Conservation (phyloP, 1,140 invertebrate species). For the Plutomurus gul region DNA sequence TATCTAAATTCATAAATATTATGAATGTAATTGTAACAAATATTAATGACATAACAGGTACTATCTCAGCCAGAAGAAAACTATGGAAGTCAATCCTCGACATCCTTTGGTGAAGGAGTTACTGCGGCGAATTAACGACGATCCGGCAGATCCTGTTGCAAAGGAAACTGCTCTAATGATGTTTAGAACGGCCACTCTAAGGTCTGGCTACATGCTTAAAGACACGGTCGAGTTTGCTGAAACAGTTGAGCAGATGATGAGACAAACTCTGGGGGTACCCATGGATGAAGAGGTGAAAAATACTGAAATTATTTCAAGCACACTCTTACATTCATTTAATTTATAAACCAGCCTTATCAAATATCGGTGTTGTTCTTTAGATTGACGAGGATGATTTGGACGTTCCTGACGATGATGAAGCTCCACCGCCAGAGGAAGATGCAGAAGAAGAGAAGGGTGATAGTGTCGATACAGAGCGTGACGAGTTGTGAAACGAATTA, state of each 20-base stretch:
- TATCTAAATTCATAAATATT: too few species aligned
- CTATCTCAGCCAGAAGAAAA: constrained; percentile 96
- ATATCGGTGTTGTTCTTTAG: neutral
- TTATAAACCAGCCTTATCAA: neutral
- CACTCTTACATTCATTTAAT: constrained; percentile 24
- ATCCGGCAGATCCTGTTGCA: constrained; percentile 77
- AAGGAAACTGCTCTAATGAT: constrained; percentile 88
- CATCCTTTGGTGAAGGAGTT: constrained; percentile 95
- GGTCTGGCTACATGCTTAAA: constrained; percentile 85
- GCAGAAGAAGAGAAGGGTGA: constrained; percentile 52
- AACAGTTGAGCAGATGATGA: constrained; percentile 84
- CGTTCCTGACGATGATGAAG: constrained; percentile 52
- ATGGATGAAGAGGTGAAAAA: constrained; percentile 71
- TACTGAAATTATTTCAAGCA: constrained; percentile 60
- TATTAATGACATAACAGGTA: constrained; percentile 65
- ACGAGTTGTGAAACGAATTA: constrained; percentile 44
- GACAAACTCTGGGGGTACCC: constrained; percentile 78
- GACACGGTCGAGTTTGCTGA: constrained; percentile 86
- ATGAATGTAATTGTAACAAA: too few species aligned
- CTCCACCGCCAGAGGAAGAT: constrained; percentile 48
- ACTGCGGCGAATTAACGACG: constrained; percentile 77
- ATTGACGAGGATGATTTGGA: constrained; percentile 44
- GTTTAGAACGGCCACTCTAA: constrained; percentile 89
- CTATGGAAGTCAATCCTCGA: constrained; percentile 94
- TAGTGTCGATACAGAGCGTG: constrained; percentile 44